These are phyloP conservation scores for Synanthedon myopaeformis DNA, from an alignment of 2,888 invertebrate genomes.

Conservation along the genomic window DNA sequence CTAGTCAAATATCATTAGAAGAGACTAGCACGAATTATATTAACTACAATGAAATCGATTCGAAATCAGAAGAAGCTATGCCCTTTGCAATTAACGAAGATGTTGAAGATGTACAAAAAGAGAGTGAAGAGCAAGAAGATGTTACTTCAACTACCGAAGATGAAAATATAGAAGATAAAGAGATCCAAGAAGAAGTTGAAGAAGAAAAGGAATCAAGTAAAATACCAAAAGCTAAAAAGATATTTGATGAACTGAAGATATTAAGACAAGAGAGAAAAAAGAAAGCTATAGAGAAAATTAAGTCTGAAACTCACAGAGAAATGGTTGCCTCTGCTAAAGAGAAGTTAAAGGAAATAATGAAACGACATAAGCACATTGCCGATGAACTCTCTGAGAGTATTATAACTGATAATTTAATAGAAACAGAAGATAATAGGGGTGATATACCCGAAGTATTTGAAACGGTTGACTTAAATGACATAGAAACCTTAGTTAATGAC, in stretches of 20 bases:
- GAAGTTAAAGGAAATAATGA: constrained; percentile 62
- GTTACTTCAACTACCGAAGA: constrained; percentile 7
- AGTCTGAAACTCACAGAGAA: constrained; percentile 56
- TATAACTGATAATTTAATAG: constrained; percentile 20
- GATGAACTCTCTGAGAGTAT: constrained; percentile 38
- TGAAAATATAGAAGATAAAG: constrained; percentile 3
- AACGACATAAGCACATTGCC: constrained; percentile 55
- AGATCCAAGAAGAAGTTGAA: constrained; percentile 9
- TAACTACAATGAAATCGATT: constrained; percentile 6
- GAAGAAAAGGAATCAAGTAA: constrained; percentile 15
- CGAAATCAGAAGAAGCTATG: constrained; percentile 10
- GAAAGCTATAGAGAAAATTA: constrained; percentile 58
- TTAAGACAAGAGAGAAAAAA: constrained; percentile 47
- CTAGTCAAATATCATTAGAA: constrained; percentile 3
- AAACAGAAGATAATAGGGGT: constrained; percentile 30
- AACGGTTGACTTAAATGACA: background rate
- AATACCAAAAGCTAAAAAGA: constrained; percentile 30
- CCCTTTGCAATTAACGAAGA: constrained; percentile 7
- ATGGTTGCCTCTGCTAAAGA: constrained; percentile 63
- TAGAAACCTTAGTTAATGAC: background rate
- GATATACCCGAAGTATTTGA: constrained; percentile 13
- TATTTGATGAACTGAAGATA: constrained; percentile 36
- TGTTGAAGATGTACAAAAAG: constrained; percentile 6
- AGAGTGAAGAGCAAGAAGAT: background rate
- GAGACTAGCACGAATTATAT: constrained; percentile 2